Conservation (phyloP, 1,140 invertebrate species). For the Cylas formicarius region DNA sequence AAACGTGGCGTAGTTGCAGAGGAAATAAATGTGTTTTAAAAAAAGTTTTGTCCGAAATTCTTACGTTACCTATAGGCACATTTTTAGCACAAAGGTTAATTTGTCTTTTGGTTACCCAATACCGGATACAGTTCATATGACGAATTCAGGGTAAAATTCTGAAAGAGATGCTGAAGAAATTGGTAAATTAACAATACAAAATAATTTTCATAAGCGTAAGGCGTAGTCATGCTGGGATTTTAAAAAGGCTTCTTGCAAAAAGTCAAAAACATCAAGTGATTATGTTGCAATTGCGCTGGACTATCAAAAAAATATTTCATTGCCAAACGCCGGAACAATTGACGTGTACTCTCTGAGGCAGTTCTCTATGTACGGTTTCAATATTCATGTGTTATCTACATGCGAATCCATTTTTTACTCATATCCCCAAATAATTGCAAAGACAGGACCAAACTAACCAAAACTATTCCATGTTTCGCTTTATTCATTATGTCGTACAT, state of each 20-base stretch:
- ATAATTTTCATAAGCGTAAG: too few species aligned
- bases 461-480: constrained; percentile 8
- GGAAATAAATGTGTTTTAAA: too few species aligned
- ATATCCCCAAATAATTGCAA: constrained; percentile 1
- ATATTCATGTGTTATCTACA: not conserved
- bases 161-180: too few species aligned
- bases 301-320: constrained; percentile 5
- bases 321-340: not conserved
- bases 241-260: too few species aligned
- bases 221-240: too few species aligned
- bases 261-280: too few species aligned
- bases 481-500: constrained; percentile 5
- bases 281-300: constrained; percentile 2
- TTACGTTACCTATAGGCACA: not conserved
- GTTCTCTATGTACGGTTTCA: constrained; percentile 1
- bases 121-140: constrained; percentile 4
- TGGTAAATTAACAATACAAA: too few species aligned
- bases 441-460: constrained; percentile 2
- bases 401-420: constrained; percentile 2
- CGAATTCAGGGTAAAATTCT: constrained; percentile 4
- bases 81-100: constrained; percentile 7
- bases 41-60: too few species aligned
- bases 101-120: constrained; percentile 7
- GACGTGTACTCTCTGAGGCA: constrained; percentile 3
- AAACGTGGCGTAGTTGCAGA: too few species aligned